Evolutionary conservation across 2,113 vertebrate species (phyloP).

Genomic region (Thryonomys swinderianus): DNA sequence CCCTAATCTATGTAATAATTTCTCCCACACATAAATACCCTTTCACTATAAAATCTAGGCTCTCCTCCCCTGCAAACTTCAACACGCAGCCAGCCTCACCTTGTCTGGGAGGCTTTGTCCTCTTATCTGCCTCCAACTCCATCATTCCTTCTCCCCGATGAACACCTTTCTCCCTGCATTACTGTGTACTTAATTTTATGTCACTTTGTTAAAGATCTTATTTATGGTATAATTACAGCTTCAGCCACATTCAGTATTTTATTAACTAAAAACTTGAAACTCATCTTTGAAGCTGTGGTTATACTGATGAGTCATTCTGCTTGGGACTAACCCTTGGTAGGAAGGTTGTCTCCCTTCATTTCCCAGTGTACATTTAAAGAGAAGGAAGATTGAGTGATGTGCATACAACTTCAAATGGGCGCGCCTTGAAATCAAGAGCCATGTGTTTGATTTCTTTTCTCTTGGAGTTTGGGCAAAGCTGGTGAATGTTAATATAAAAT

Average conservation of each 20-base stretch:
- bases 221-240: constrained; percentile 60
- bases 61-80: constrained; percentile 28
- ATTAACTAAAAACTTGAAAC: constrained; percentile 19
- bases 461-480: constrained; percentile 22
- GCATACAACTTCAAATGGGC: neutral
- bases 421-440: neutral
- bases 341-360: neutral
- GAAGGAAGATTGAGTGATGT: neutral
- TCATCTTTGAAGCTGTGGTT: neutral
- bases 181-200: constrained; percentile 16
- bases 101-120: neutral
- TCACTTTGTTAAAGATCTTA: constrained; percentile 37
- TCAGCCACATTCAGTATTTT: constrained; percentile 2
- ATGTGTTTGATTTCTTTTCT: constrained; percentile 16
- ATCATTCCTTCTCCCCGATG: neutral
- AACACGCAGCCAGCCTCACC: neutral
- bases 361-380: neutral
- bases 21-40: constrained; percentile 53
- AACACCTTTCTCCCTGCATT: neutral
- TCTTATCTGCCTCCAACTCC: neutral
- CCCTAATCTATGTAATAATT: constrained; percentile 63
- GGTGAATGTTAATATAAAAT: neutral
- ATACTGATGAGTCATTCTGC: neutral
- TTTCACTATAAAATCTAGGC: constrained; percentile 32
- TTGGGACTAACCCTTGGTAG: neutral